A percentile compares a stretch with the other conserved stretches of the same genome.
Evolutionary conservation across 2,113 vertebrate species (phyloP).

Genomic region (Litocranius walleri): DNA sequence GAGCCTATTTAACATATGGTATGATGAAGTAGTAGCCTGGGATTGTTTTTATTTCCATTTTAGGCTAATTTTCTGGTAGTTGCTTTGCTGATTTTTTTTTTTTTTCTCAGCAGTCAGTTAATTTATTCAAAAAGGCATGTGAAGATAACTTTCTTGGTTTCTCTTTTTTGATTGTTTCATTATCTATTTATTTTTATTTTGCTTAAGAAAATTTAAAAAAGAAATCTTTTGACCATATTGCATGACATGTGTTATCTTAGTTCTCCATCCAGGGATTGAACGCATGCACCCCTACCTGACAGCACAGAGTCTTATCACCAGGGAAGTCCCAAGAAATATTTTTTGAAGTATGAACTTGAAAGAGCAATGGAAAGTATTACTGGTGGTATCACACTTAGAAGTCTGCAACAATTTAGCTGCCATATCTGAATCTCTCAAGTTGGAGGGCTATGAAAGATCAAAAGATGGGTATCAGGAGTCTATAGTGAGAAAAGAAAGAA

Average conservation of each 20-base stretch:
- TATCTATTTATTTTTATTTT: background rate
- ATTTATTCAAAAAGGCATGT: slow-evolving; percentile 19
- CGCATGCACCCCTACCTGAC: accelerated
- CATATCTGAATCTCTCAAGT: background rate
- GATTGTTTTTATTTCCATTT: slow-evolving; percentile 27
- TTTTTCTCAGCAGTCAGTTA: background rate
- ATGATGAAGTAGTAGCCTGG: background rate
- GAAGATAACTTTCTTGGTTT: background rate
- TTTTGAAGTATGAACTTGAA: background rate
- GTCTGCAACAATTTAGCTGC: background rate
- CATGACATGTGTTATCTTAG: background rate
- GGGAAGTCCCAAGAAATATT: background rate
- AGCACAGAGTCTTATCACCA: background rate
- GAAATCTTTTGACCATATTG: background rate
- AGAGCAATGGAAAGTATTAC: background rate
- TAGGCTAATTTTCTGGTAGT: slow-evolving; percentile 24
- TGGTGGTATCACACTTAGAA: background rate
- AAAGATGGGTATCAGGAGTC: background rate
- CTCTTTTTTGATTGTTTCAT: background rate
- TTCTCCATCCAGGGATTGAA: background rate
- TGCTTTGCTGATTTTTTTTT: background rate
- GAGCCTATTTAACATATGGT: slow-evolving; percentile 21
- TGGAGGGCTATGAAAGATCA: background rate
- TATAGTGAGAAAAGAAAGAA: background rate
- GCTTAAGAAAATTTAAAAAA: background rate